Evolutionary conservation across 1,140 invertebrate species (phyloP).

Genomic region (Cyrtorhinus lividipennis): DNA sequence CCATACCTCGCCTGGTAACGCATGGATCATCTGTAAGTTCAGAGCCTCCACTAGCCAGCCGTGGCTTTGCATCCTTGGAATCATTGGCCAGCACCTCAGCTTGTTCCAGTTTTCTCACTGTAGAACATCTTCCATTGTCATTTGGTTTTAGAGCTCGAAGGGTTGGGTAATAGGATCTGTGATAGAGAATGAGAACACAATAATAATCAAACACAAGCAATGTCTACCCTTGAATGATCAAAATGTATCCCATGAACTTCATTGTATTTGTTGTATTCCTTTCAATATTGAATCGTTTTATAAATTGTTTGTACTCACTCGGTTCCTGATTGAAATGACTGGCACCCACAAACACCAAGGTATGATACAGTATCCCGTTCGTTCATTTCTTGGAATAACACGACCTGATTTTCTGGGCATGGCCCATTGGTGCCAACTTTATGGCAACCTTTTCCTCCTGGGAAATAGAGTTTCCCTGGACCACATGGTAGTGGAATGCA

Average conservation of each 20-base stretch:
- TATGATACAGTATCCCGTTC: slow-evolving; percentile 65
- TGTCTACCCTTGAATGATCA: too few species aligned
- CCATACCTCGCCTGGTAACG: slow-evolving; percentile 21
- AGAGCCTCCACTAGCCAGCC: not conserved
- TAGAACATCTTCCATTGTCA: slow-evolving; percentile 7
- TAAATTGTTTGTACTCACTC: too few species aligned
- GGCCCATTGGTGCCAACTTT: slow-evolving; percentile 55
- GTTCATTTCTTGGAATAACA: slow-evolving; percentile 60
- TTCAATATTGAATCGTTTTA: too few species aligned
- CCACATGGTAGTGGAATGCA: slow-evolving; percentile 45
- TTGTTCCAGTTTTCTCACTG: slow-evolving; percentile 4
- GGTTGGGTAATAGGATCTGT: slow-evolving; percentile 21
- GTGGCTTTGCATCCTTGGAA: not conserved
- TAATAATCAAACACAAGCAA: too few species aligned
- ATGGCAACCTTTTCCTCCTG: slow-evolving; percentile 53
- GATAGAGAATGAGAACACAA: too few species aligned
- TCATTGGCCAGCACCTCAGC: not conserved
- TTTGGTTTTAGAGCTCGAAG: not conserved
- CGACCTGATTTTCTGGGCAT: slow-evolving; percentile 48
- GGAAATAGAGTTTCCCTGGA: slow-evolving; percentile 55
- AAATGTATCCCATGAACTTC: too few species aligned
- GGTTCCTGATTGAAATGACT: slow-evolving; percentile 25
- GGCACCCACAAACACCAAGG: slow-evolving; percentile 60
- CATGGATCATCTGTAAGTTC: slow-evolving; percentile 21
- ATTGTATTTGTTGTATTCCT: too few species aligned